Conservation (phyloP, 2,113 vertebrate species). For the Clupea harengus region DNA sequence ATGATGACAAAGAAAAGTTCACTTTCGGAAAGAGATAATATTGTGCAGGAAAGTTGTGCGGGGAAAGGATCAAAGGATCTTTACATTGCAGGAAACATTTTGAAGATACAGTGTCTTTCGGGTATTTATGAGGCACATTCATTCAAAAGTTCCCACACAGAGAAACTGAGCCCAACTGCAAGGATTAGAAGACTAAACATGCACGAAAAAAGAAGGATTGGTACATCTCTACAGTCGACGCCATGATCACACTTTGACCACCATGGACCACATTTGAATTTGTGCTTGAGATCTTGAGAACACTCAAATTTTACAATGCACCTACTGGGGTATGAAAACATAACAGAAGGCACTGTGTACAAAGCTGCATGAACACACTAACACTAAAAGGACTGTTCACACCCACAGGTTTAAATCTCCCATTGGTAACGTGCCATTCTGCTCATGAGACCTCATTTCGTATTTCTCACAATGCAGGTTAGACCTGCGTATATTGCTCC, state of each 20-base stretch:
- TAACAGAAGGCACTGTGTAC: background rate
- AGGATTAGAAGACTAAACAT: background rate
- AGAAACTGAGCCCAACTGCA: background rate
- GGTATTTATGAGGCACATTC: background rate
- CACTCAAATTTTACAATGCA: background rate
- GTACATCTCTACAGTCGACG: background rate
- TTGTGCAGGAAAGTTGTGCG: background rate
- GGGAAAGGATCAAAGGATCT: background rate
- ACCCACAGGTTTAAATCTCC: too few species aligned
- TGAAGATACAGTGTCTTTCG: background rate
- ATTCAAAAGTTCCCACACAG: background rate
- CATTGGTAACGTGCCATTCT: too few species aligned
- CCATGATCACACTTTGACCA: background rate
- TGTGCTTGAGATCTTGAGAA: background rate
- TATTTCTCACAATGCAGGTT: too few species aligned
- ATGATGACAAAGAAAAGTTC: background rate
- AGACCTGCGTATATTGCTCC: too few species aligned
- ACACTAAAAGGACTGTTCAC: background rate
- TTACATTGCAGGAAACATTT: background rate
- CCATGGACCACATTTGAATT: background rate
- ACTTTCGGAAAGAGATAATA: background rate
- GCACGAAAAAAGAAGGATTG: background rate
- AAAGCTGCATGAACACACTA: background rate
- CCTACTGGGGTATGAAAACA: background rate
- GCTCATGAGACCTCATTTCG: too few species aligned